A percentile compares a stretch with the other conserved stretches of the same genome.
These are phyloP conservation scores for human (Homo sapiens) DNA, from an alignment of 2,113 vertebrate genomes.

Conservation along the genomic window GRCh38 chr2:157991501-157992000, in stretches of 20 bases:
- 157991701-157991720: slow-evolving; percentile 3
- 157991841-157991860: not conserved
- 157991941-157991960: not conserved
- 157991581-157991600: not conserved
- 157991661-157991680: not conserved
- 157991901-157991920: not conserved
- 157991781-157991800: slow-evolving; percentile 23
- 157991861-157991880: not conserved
- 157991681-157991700: not conserved
- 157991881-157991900: not conserved
- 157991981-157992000: not conserved
- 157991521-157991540: not conserved
- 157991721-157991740: not conserved
- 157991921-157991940: not conserved
- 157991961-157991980: not conserved
- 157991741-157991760: not conserved
- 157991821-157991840: slow-evolving; percentile 42
- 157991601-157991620: not conserved
- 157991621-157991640: not conserved
- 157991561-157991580: slow-evolving; percentile 28
- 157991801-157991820: not conserved
- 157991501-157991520: not conserved
- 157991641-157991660: slow-evolving; percentile 24
- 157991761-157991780: not conserved
- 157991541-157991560: not conserved